Percentiles rank a stretch among this genome's conserved stretches.
Conservation (phyloP, 1,140 invertebrate genomes). For the Anastrepha obliqua region DNA sequence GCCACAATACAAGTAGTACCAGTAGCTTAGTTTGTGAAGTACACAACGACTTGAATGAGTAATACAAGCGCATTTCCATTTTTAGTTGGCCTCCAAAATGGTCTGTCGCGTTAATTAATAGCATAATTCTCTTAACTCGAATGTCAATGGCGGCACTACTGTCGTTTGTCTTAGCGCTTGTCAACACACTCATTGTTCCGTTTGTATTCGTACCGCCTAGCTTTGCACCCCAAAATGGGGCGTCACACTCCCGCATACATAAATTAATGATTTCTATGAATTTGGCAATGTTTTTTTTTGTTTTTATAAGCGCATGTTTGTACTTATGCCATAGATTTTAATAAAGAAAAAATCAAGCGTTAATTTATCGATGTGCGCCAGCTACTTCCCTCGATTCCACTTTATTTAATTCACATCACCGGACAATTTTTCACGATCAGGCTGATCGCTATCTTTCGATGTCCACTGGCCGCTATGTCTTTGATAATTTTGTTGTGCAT, state of each 20-base stretch:
- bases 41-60: background rate
- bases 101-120: constrained; percentile 28
- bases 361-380: background rate
- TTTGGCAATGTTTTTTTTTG: background rate
- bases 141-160: constrained; percentile 15
- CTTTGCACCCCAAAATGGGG: background rate
- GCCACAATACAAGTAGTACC: too few relatives aligned
- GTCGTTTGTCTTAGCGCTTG: constrained; percentile 35
- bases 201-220: background rate
- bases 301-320: too few relatives aligned
- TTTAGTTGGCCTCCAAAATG: constrained; percentile 41
- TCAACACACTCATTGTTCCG: background rate
- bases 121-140: background rate
- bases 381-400: too few relatives aligned
- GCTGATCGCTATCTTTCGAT: background rate
- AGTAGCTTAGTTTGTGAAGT: too few relatives aligned
- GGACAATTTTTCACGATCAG: background rate
- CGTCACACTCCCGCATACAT: background rate
- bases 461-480: background rate
- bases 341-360: background rate
- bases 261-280: constrained; percentile 1
- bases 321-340: too few relatives aligned
- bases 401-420: too few relatives aligned
- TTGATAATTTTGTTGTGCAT: background rate
- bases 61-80: background rate